Conservation (phyloP, 2,113 vertebrate genomes). For the Burhinus bistriatus region DNA sequence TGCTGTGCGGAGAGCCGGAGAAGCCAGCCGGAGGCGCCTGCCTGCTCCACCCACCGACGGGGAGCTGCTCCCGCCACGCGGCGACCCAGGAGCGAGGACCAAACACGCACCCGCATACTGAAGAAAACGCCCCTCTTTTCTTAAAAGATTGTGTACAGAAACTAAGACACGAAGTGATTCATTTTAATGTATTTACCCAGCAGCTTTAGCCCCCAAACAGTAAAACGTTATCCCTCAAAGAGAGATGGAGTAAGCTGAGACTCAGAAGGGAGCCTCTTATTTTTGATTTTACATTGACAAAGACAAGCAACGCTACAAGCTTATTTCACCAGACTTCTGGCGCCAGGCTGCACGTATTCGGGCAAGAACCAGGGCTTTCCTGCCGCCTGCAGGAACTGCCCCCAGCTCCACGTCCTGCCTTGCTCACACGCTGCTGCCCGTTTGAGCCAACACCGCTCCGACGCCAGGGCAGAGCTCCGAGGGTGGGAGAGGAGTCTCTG, state of each 20-base stretch:
- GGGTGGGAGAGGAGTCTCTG: no score
- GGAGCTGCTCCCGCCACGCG: not conserved
- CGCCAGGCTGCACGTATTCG: not conserved
- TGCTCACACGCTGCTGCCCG: no score
- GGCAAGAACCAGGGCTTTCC: not conserved
- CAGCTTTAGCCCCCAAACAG: not conserved
- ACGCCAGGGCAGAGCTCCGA: no score
- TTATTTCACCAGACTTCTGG: not conserved
- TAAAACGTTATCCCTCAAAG: not conserved
- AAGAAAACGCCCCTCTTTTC: not conserved
- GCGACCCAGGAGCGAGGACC: accelerated
- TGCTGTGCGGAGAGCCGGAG: not conserved
- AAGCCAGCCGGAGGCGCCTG: accelerated
- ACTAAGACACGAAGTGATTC: not conserved
- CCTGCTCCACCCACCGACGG: no score
- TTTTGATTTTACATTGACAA: not conserved
- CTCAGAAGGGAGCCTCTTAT: not conserved
- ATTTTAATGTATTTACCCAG: not conserved
- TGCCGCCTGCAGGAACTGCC: no score
- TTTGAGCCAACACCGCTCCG: no score
- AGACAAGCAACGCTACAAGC: not conserved
- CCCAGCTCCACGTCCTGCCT: no score
- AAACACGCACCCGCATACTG: accelerated
- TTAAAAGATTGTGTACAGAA: not conserved
- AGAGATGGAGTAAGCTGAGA: not conserved